Base-by-base conservation (phyloP, 2,113 vertebrate genomes). In the Origma solitaria region DNA sequence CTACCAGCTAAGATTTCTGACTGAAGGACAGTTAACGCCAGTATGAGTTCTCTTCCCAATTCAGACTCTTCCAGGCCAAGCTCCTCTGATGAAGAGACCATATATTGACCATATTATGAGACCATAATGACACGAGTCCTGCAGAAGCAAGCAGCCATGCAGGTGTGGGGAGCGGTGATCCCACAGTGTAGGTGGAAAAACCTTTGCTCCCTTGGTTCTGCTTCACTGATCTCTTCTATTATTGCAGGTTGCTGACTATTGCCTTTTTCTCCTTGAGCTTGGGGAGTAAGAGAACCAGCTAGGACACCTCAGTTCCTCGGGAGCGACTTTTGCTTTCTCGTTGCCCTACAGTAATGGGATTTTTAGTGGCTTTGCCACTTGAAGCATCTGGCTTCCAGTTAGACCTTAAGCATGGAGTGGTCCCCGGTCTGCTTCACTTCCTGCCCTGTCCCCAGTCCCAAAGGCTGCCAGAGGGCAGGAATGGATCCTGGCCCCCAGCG, bases 401-500 rank as follows among this genome's bases (percentile, higher is more conserved):
- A 24, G 49, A 18, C 69, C 65, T 90, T 44, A 37, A 35, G 62
- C 38, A 31, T 21, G 50, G 82, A 70, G 65, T 1, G 1, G 80
- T 65, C 64, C 66, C 83, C 71, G 69, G 44, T 60, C 83, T 88
- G 64, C 80, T 91, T 82, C 81, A 91, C 83, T 65, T 81, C 80
- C 30, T 13, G 71, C 91, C 64, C 92, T 88, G 92, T 93, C 88
- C 80, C 79, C 58, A 0, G 0, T 86, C 96, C 62, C 66, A 66
- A 72, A 47, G 76, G 72, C 82, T 97, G 92, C 94, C 88, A 94
- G 86, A 91, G 90, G 54, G 64, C 90, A 83, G 92, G 82, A 79
- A 66, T 86, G 82, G 82, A 66, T 86, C 28, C 90, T 95, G 95
- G 91, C 16, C 0, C 80, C 40, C 80, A 68, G 92, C 92, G 80